A percentile compares a stretch with the other conserved stretches of the same genome.
These are phyloP conservation scores for Sarcophaga caerulescens DNA, from an alignment of 2,888 invertebrate genomes.

Conservation along the genomic window DNA sequence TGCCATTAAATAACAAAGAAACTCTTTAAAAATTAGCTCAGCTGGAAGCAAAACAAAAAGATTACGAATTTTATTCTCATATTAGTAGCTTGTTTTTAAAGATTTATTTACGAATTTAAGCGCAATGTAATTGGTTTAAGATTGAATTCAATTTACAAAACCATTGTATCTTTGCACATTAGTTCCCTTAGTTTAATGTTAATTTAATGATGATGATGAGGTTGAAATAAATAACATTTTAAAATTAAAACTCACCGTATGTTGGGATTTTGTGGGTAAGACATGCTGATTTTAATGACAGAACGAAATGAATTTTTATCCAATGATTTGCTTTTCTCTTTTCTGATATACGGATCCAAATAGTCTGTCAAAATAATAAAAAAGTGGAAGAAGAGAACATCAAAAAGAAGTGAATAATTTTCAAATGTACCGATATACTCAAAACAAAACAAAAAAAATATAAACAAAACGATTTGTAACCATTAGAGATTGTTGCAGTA, in stretches of 20 bases:
- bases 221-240: not conserved
- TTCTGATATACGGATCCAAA: constrained; percentile 86
- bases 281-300: constrained; percentile 90
- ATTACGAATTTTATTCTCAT: not conserved
- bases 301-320: constrained; percentile 88
- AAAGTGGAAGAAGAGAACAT: not conserved
- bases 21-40: not conserved
- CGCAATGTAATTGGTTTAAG: not conserved
- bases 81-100: not conserved
- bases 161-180: not conserved
- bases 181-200: not conserved
- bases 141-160: not conserved
- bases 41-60: not conserved
- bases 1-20: not conserved
- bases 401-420: not conserved
- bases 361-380: constrained; percentile 83
- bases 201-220: not conserved
- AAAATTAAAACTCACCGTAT: constrained; percentile 84
- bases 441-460: constrained; percentile 1
- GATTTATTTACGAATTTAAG: not conserved
- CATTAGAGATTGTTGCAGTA: constrained; percentile 13
- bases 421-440: not conserved
- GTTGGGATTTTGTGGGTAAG: constrained; percentile 88
- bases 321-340: constrained; percentile 82
- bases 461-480: not conserved